Evolutionary conservation across 2,888 invertebrate genomes (phyloP).

Genomic region (Isoperla grammatica): DNA sequence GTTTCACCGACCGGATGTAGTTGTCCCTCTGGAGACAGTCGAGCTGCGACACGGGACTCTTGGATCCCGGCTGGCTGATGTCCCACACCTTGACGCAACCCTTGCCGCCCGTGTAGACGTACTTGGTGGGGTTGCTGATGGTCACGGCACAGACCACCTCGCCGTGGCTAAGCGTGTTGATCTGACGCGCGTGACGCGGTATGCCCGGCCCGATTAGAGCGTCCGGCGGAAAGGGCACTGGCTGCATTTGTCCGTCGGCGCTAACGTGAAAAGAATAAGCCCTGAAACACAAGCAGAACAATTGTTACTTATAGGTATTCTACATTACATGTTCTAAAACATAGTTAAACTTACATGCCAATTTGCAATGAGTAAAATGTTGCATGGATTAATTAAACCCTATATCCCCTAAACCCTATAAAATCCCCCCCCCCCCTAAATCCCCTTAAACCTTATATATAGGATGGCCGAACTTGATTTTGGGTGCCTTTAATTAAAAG

Average conservation of each 20-base stretch:
- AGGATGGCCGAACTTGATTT: too few relatives aligned
- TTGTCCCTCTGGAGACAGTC: conserved; percentile 94
- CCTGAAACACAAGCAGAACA: conserved; percentile 50
- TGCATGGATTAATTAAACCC: too few relatives aligned
- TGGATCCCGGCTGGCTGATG: conserved; percentile 80
- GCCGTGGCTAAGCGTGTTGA: conserved; percentile 89
- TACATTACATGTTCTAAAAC: too few relatives aligned
- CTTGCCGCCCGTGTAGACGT: conserved; percentile 94
- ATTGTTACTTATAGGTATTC: not conserved
- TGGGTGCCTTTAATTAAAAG: too few relatives aligned
- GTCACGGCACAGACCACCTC: conserved; percentile 98
- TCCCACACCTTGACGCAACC: conserved; percentile 98
- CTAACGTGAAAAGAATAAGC: conserved; percentile 94
- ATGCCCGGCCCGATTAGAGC: conserved; percentile 90
- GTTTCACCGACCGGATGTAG: conserved; percentile 91
- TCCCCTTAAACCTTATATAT: too few relatives aligned
- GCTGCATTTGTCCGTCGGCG: conserved; percentile 83
- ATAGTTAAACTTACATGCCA: too few relatives aligned
- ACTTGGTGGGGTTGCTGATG: conserved; percentile 87
- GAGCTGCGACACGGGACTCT: conserved; percentile 83
- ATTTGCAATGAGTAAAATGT: too few relatives aligned
- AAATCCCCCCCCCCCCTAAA: too few relatives aligned
- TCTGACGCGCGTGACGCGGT: conserved; percentile 86
- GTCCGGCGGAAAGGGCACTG: conserved; percentile 91
- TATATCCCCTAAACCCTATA: too few relatives aligned